Base-by-base conservation (phyloP, 2,113 vertebrate genomes). In the Conger conger region DNA sequence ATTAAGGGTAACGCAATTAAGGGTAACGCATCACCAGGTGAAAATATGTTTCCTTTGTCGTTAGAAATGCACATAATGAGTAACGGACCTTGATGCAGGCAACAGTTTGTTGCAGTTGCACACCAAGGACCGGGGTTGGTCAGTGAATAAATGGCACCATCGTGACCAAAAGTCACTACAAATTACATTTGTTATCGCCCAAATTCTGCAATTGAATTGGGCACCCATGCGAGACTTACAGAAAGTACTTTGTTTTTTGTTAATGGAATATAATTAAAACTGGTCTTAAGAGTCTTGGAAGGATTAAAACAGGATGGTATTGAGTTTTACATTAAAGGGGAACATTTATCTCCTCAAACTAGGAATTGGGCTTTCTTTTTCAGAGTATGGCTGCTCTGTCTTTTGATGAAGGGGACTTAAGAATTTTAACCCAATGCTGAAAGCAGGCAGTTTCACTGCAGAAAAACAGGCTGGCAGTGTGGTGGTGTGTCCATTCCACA, bases 211-310 rank as follows among this genome's bases (percentile, higher is more conserved):
- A 73, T 73, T 73, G 68, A 73, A 33, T 73, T 73, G 68, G 68
- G 68, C 68, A 73, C 68, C n/a, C 68, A 73, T 73, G 68, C 68
- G 33, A n/a, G 68, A 73, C 68, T 73, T 73, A 73, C n/a, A 1
- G 1, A 73, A 11, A 23, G 18, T 63, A 2, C 23, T 73, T 73
- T n/a, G 60, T 73, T 13, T 33, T 73, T n/a, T 73, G 6, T 73
- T 73, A 73, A 73, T 73, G n/a, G 5, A 73, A 33, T 73, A 33
- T 27, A 73, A 73, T 73, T 73, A 73, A 73, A 73, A 33, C 68
- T 73, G 4, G 68, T 33, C n/a, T 73, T 73, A 30, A 11, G n/a
- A 33, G 68, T 73, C n/a, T 73, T 30, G 68, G 27, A 33, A 73
- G 27, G 68, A 73, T 73, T 73, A 73, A 7, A 73, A 30, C 15